Conservation (phyloP, 2,888 invertebrate genomes). For the Caradrina clavipalpis region DNA sequence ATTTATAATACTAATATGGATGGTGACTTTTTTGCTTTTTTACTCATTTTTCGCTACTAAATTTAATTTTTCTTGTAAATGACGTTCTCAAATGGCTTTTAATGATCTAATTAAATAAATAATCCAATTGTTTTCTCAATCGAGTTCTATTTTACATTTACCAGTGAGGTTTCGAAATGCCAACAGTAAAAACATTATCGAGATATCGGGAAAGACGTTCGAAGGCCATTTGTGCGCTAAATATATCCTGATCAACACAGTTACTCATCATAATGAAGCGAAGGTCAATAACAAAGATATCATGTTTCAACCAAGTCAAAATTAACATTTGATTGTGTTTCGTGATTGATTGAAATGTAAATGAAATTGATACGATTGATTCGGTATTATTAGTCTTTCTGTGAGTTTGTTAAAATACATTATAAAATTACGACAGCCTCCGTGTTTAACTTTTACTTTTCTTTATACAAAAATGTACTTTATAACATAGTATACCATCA, state of each 20-base stretch:
- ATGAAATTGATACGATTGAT: conserved; percentile 18
- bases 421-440: neutral
- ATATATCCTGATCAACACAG: conserved; percentile 2
- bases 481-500: too few species aligned
- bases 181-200: neutral
- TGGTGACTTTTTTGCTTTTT: too few species aligned
- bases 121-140: too few species aligned
- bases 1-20: too few species aligned
- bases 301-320: conserved; percentile 35
- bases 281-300: conserved; percentile 25
- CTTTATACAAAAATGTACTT: too few species aligned
- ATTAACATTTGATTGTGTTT: conserved; percentile 44
- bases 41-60: too few species aligned
- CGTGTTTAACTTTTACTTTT: too few species aligned
- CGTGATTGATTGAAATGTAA: conserved; percentile 51
- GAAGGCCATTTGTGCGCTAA: neutral
- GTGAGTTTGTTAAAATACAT: neutral
- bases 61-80: too few species aligned
- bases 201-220: neutral
- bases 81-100: too few species aligned
- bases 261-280: conserved; percentile 16
- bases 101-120: too few species aligned
- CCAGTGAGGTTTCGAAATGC: neutral
- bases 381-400: conserved; percentile 8
- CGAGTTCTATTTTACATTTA: too few species aligned